Conservation (phyloP, 2,888 invertebrate genomes). For the Alentia gelatinosa region DNA sequence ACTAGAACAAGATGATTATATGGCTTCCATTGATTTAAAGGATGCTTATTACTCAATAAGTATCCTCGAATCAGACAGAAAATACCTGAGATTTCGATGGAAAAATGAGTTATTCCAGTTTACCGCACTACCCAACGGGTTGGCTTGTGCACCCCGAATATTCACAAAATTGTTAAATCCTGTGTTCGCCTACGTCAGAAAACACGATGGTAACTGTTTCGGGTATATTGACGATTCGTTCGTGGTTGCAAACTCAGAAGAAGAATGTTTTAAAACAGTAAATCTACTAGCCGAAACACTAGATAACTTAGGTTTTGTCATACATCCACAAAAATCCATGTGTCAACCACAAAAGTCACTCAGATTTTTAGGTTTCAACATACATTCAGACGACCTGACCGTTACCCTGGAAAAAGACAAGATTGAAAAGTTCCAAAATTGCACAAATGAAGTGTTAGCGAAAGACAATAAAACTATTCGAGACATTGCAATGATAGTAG, state of each 20-base stretch:
- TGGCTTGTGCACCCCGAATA: background rate
- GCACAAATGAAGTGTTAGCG: background rate
- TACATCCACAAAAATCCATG: background rate
- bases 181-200: background rate
- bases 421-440: background rate
- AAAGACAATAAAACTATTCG: background rate
- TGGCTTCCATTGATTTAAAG: background rate
- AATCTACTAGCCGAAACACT: background rate
- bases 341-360: background rate
- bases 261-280: background rate
- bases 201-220: background rate
- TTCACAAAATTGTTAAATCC: background rate
- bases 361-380: background rate
- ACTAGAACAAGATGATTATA: background rate
- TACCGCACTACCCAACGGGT: background rate
- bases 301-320: background rate
- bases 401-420: background rate
- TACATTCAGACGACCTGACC: background rate
- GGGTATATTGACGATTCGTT: background rate
- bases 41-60: conserved; percentile 5
- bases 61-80: background rate
- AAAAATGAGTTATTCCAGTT: background rate
- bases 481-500: background rate
- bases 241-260: background rate
- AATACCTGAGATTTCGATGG: background rate